Evolutionary conservation across 2,888 invertebrate species (phyloP), one percentile per base, ranked within the genome.

Genomic region (Chaetoderma sp.): DNA sequence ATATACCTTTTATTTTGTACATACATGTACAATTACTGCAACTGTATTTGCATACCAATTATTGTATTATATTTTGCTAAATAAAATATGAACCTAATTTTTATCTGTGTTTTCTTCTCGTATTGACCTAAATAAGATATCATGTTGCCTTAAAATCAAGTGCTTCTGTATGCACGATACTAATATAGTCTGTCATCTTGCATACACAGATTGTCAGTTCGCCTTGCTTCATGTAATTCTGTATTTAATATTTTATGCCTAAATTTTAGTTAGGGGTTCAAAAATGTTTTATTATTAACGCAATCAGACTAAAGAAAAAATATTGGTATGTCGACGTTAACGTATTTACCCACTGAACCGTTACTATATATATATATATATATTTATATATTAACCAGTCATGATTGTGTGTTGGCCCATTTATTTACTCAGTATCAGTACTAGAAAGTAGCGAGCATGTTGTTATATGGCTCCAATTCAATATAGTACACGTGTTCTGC

Each of bases 331-430:
- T 44, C 18, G 18, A 44, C 23, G 23, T 44, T 21, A 21, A 44
- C 23, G 23, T 44, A 44, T 44, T 21, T 4, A 44, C 8, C 4
- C 44, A 44, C 23, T 21, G 18, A 44, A 21, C 18, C 23, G 23
- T 44, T 21, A 21, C 18, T 44, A 44, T 44, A 44, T 44, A 44
- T 44, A 44, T 44, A 44, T 44, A 44, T 44, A 44, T 44, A 44
- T 44, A 44, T 44, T 21, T 44, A 44, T 44, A 44, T 44, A 44
- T 44, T 21, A 21, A 1, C 23, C 1, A 21, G 10, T 44, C 18
- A 21, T 6, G 18, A 44, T 10, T 6, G 18, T 6, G 23, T 44
- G 23, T 44, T 21, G 18, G 23, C 23, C 18, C 10, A 44, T 44
- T 21, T 44, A 44, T 44, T 21, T 44, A 44, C 23, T 21, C 23